These are phyloP conservation scores for Chelonoidis abingdonii DNA, from an alignment of 2,113 vertebrate genomes.

Conservation along the genomic window DNA sequence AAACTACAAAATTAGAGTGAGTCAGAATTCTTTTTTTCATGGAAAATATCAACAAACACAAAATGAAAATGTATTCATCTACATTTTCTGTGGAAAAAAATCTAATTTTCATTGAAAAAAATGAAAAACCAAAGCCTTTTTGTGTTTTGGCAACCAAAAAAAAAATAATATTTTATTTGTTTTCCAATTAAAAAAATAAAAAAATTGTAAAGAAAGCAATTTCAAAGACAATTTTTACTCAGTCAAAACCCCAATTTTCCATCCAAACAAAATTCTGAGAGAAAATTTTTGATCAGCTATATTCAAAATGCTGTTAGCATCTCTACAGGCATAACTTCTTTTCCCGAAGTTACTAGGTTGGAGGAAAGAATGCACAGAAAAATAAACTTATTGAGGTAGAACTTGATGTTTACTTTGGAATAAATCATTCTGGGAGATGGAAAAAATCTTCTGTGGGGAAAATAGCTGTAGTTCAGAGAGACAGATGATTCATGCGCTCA, in stretches of 20 bases:
- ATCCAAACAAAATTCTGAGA: not conserved
- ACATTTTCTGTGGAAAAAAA: not conserved
- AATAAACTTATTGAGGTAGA: not conserved
- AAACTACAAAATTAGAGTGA: not conserved
- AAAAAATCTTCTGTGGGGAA: slow-evolving; percentile 31
- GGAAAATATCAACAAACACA: not conserved
- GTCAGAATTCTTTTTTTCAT: not conserved
- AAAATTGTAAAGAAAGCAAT: too few relatives aligned
- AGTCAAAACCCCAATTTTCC: not conserved
- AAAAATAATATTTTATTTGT: too few relatives aligned
- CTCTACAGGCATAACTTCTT: not conserved
- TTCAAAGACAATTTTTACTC: not conserved
- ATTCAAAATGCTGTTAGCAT: not conserved
- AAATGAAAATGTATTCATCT: not conserved
- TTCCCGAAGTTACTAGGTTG: too few relatives aligned
- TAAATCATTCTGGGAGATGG: slow-evolving; percentile 32
- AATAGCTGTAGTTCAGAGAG: slow-evolving; percentile 45
- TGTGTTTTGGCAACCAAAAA: not conserved
- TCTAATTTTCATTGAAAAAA: rapidly evolving
- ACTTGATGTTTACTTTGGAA: not conserved
- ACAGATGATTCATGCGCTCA: slow-evolving; percentile 6
- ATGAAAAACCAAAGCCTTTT: not conserved
- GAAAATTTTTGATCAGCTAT: not conserved
- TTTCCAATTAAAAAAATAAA: not conserved
- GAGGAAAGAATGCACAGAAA: too few relatives aligned